These are phyloP conservation scores for Nomada lathburiana DNA, from an alignment of 2,888 invertebrate species.

Conservation along the genomic window DNA sequence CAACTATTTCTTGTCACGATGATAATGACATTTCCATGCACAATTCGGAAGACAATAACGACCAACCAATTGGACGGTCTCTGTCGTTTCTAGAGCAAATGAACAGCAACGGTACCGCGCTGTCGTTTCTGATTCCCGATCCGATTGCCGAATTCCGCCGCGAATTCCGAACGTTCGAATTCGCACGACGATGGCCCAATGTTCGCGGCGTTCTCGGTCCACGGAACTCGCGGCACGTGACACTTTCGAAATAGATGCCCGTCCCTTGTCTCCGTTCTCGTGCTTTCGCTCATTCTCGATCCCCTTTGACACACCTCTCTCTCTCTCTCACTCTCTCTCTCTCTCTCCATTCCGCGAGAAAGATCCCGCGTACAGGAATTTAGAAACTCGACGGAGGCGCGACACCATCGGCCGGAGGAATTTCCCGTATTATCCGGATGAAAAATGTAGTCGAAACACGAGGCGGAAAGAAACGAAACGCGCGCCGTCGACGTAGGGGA, in stretches of 20 bases:
- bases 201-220: slow-evolving; percentile 15
- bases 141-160: slow-evolving; percentile 34
- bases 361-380: not conserved
- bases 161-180: slow-evolving; percentile 21
- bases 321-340: not conserved
- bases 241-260: slow-evolving; percentile 53
- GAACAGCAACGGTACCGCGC: not conserved
- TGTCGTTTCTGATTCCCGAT: not conserved
- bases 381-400: no score
- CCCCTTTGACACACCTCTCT: no score
- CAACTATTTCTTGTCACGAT: no score
- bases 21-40: no score
- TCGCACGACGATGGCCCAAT: slow-evolving; percentile 14
- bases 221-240: slow-evolving; percentile 50
- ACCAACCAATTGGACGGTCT: not conserved
- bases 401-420: no score
- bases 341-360: not conserved
- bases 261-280: slow-evolving; percentile 7
- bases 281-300: slow-evolving; percentile 14
- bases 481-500: not conserved
- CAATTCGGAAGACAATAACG: no score
- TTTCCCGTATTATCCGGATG: not conserved
- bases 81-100: no score
- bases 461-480: no score
- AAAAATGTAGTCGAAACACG: not conserved